Percentiles rank a stretch among this genome's conserved stretches.
Evolutionary conservation across 2,888 invertebrate species (phyloP).

Genomic region (Polydrusus pterygomalis): DNA sequence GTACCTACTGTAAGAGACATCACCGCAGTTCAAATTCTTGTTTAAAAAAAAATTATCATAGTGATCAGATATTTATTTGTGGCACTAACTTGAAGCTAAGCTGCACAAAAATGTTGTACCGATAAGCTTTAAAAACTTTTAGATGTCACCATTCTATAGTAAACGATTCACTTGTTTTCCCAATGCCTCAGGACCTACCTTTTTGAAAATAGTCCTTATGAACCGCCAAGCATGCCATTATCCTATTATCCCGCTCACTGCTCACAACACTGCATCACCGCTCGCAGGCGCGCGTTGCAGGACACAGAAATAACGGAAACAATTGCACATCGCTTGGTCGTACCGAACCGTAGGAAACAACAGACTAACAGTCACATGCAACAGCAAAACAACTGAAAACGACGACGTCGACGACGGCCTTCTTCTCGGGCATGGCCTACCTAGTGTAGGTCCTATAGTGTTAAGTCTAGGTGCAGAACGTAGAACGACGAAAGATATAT

Average conservation of each 20-base stretch:
- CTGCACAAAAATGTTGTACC: too few relatives aligned
- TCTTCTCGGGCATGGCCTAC: conserved; percentile 49
- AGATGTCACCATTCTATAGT: too few relatives aligned
- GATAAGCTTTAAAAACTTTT: too few relatives aligned
- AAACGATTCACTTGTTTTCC: background rate
- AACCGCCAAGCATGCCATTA: conserved; percentile 46
- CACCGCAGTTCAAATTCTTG: too few relatives aligned
- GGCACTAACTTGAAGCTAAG: too few relatives aligned
- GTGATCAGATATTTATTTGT: too few relatives aligned
- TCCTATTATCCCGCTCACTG: conserved; percentile 34
- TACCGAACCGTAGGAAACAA: conserved; percentile 47
- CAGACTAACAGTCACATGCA: conserved; percentile 44
- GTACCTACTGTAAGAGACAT: too few relatives aligned
- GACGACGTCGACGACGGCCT: conserved; percentile 46
- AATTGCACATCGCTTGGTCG: conserved; percentile 52
- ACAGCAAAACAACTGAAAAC: conserved; percentile 51
- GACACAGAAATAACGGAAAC: conserved; percentile 47
- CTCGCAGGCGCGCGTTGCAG: conserved; percentile 42
- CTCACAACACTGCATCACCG: conserved; percentile 47
- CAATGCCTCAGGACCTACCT: conserved; percentile 32
- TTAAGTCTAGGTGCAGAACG: conserved; percentile 51
- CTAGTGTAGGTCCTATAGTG: conserved; percentile 43
- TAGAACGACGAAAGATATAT: conserved; percentile 59
- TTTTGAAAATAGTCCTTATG: conserved; percentile 48
- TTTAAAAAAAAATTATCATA: too few relatives aligned